Base-by-base conservation (phyloP, 1,140 invertebrate genomes). In the Stegodyphus dumicola region DNA sequence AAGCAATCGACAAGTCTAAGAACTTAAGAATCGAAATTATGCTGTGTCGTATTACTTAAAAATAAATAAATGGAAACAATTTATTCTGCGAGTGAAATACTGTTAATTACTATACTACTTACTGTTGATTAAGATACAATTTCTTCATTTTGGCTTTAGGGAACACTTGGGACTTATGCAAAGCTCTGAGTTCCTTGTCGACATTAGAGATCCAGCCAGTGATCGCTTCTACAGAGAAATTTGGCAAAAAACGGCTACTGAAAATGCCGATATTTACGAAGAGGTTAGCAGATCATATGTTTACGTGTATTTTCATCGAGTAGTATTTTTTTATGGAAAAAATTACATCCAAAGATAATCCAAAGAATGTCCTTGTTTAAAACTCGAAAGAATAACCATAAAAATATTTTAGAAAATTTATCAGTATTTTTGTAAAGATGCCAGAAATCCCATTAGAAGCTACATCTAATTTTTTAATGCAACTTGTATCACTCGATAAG, bases 191-290 rank as follows among this genome's bases (percentile, higher is more conserved):
- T 88, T 94, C 17, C 91, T 93, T 87, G 86, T 89, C 5, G 88
- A 89, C 86, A 90, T 97, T 1, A 92, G 92, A 53, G 96, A 98
- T 91, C 95, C 95, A 0, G 92, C 95, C 53, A 92, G 91, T 86
- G 92, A 95, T 86, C 89, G 93, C 53, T 97, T 98, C 91, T 98
- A 95, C 89, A 93, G 93, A 87, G 93, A 94, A 76, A 90, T 95
- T 5, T 98, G 97, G 96, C 91, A 94, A 70, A 91, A 92, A 65
- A 95, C 92, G 69, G 96, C 96, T 6, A 92, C 92, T 52, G 90
- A 90, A 65, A 98, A 98, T 89, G 97, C 96, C 0, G 93, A 94
- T 87, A 94, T 96, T 49, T 98, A 94, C 91, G 96, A 98, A 89
- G 93, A 96, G 92, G 95, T 96, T 33, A 33, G 33, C 33, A 33